Evolutionary conservation across 2,797 vertebrate species (phyloP), one percentile per base, ranked within the genome.

Genomic region (Vultur gryphus): DNA sequence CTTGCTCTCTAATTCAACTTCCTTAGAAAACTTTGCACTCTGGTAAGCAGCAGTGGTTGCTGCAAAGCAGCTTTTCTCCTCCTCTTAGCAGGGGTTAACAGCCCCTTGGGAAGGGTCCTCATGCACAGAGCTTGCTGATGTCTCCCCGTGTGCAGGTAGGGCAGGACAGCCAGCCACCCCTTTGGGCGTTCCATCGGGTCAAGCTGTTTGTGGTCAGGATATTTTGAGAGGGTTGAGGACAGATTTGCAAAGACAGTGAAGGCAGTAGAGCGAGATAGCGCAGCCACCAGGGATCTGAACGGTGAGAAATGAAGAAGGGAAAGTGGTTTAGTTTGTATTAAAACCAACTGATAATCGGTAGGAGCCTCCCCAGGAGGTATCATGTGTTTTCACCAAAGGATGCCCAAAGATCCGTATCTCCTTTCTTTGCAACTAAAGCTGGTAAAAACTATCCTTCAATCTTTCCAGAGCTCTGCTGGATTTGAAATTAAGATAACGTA

Each of bases 81-180:
- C 28, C 24, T 39, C 52, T 10, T 11, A 29, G 64, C 43, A 8
- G 41, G 15, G 41, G 13, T 51, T 25, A 29, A 3, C 33, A 57
- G 35, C 55, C 48, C 61, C 28, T 17, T 16, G 59, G 43, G 88
- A 48, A 51, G 55, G 51, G 21, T 26, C 41, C 3, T 51, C 25
- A 0, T 0, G 46, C 33, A 0, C 52, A 6, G 48, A 16, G 24
- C n/a, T 23, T 11, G 15, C 80, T 0, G 13, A 10, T 41, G 51
- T 43, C 67, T 43, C 13, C 51, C 39, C 6, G 0, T 2, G 35
- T 19, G 37, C 13, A 4, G 58, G 46, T 3, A 16, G 59, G 58
- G 61, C 25, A 20, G 64, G 49, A 39, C 59, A 39, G 43, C 18
- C 46, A 15, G 51, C 37, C 58, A 26, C 28, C 29, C 28, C 52